A percentile compares a stretch with the other conserved stretches of the same genome.
phyloP scores from a whole-genome alignment of 2,113 vertebrate genomes.

The Morone saxatilis region DNA sequence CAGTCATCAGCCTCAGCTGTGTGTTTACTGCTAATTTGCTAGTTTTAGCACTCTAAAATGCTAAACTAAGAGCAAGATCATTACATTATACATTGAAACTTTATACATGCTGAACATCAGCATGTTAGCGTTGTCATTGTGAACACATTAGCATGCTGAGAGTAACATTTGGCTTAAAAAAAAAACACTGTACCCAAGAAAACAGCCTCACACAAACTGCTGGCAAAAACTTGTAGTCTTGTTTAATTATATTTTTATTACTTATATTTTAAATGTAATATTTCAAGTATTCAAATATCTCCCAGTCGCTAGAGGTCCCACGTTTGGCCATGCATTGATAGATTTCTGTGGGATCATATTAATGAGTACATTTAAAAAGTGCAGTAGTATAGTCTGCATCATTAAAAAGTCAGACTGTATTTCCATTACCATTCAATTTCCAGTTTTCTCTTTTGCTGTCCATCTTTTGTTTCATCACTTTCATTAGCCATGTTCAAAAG shows the following conservation, averaged over 20 bases:
- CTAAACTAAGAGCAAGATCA: too few species aligned
- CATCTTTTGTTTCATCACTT: constrained; percentile 39
- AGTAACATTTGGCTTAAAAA: too few species aligned
- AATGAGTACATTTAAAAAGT: background rate
- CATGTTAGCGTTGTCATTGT: too few species aligned
- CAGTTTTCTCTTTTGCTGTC: background rate
- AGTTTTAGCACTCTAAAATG: too few species aligned
- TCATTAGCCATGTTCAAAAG: constrained; percentile 24
- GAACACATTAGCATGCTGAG: too few species aligned
- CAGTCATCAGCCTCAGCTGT: too few species aligned
- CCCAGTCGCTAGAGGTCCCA: background rate
- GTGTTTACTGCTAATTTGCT: too few species aligned
- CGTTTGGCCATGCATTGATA: background rate
- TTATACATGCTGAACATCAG: too few species aligned
- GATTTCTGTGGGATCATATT: background rate
- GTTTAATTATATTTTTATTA: background rate
- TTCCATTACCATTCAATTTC: background rate
- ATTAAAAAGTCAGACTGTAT: constrained; percentile 14
- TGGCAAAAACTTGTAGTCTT: background rate
- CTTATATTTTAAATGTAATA: background rate
- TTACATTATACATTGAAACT: too few species aligned
- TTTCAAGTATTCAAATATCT: background rate
- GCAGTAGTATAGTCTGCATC: background rate
- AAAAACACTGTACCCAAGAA: too few species aligned
- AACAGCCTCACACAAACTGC: background rate